These are phyloP conservation scores for Upupa epops DNA, from an alignment of 2,113 vertebrate genomes.

Conservation along the genomic window DNA sequence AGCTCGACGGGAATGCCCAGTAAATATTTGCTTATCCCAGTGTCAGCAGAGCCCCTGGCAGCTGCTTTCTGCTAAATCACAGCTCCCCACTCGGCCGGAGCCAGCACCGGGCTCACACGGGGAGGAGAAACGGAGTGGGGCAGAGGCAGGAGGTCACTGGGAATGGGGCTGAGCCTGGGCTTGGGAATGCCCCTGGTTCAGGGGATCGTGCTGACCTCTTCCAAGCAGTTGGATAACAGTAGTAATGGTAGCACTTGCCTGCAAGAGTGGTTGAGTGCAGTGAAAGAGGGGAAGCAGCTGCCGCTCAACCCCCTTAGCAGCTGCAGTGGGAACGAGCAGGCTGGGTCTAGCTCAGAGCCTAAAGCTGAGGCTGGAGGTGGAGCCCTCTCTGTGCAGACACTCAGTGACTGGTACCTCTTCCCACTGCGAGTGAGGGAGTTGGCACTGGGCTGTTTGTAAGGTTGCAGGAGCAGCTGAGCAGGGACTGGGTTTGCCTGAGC, in stretches of 20 bases:
- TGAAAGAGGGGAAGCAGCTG: rapidly evolving
- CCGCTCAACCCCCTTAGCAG: neutral
- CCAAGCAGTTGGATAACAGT: neutral
- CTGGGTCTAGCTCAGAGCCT: neutral
- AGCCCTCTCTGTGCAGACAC: rapidly evolving
- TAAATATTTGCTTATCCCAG: neutral
- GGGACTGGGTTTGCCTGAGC: rapidly evolving
- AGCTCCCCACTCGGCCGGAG: rapidly evolving
- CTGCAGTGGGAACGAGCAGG: neutral
- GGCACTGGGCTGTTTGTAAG: rapidly evolving
- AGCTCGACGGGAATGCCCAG: rapidly evolving
- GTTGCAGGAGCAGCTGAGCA: neutral
- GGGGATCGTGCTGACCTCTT: neutral
- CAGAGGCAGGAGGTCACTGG: no score
- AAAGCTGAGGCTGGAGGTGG: neutral
- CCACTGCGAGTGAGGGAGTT: rapidly evolving
- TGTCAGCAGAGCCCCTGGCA: neutral
- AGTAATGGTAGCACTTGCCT: neutral
- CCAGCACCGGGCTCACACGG: neutral
- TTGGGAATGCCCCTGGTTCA: neutral
- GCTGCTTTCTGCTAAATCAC: neutral
- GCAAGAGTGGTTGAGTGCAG: neutral
- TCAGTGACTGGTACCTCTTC: neutral
- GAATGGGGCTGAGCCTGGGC: neutral
- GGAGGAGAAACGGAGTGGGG: rapidly evolving